Evolutionary conservation across 2,888 invertebrate genomes (phyloP).

Genomic region (Cheiracanthium punctorium): DNA sequence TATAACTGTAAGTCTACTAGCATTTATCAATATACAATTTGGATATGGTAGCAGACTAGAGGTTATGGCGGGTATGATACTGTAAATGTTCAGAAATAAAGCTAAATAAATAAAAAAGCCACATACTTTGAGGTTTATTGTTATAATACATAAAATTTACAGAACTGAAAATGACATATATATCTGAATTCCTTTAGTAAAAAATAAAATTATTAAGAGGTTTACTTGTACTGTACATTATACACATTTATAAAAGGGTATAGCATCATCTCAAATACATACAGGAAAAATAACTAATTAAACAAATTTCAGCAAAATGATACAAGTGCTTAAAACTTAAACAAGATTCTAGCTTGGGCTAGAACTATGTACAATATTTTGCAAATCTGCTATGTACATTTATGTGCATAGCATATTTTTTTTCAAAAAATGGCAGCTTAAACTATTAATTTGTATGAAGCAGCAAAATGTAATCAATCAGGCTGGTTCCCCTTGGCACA

Average conservation of each 20-base stretch:
- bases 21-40: too few relatives aligned
- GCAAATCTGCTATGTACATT: slow-evolving; percentile 25
- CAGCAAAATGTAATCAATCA: not conserved
- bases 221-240: slow-evolving; percentile 67
- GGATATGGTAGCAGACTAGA: too few relatives aligned
- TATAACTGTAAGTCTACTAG: too few relatives aligned
- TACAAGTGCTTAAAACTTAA: slow-evolving; percentile 27
- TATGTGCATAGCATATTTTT: slow-evolving; percentile 7
- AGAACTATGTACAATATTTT: slow-evolving; percentile 44
- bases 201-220: slow-evolving; percentile 65
- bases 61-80: too few relatives aligned
- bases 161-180: slow-evolving; percentile 64
- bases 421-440: slow-evolving; percentile 3
- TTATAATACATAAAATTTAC: slow-evolving; percentile 67
- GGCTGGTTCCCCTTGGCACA: slow-evolving; percentile 6
- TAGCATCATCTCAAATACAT: slow-evolving; percentile 38
- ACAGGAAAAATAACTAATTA: slow-evolving; percentile 49
- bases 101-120: slow-evolving; percentile 26
- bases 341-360: slow-evolving; percentile 30
- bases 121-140: slow-evolving; percentile 68
- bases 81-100: too few relatives aligned
- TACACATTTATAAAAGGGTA: slow-evolving; percentile 65
- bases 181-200: slow-evolving; percentile 60
- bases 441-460: not conserved
- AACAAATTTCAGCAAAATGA: slow-evolving; percentile 29